These are phyloP conservation scores for Actinostola sp. DNA, from an alignment of 92 coral and sea anemone genomes.

Conservation along the genomic window DNA sequence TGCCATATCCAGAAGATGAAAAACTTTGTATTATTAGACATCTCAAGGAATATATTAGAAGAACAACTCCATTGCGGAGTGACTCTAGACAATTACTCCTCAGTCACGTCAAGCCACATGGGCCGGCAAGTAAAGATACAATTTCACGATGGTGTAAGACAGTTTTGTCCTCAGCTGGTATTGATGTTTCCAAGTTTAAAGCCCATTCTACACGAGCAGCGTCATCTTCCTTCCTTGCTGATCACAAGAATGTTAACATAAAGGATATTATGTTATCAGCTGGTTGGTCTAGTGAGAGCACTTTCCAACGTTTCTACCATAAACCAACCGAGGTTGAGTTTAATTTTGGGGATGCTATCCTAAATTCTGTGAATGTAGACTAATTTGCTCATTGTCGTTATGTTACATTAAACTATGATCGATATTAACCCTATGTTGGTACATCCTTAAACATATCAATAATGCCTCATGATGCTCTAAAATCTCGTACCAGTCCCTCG, in stretches of 20 bases:
- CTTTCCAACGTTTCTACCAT: conserved; percentile 39
- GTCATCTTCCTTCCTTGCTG: conserved; percentile 25
- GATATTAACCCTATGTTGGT: too few species aligned
- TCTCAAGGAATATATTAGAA: too few species aligned
- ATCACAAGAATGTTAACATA: conserved; percentile 22
- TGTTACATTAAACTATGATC: too few species aligned
- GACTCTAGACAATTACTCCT: conserved; percentile 21
- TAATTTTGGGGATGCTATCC: conserved; percentile 28
- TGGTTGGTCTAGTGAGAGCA: conserved; percentile 56
- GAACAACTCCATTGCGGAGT: too few species aligned
- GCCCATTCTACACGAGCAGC: conserved; percentile 49
- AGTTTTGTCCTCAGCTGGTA: conserved; percentile 20
- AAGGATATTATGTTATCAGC: conserved; percentile 54
- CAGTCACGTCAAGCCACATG: conserved; percentile 41
- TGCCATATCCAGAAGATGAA: too few species aligned
- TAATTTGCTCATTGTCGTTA: too few species aligned
- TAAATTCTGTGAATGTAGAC: neutral
- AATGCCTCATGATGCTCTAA: too few species aligned
- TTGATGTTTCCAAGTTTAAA: conserved; percentile 31
- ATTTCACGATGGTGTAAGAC: conserved; percentile 42
- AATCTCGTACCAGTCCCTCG: too few species aligned
- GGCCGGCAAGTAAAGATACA: conserved; percentile 38
- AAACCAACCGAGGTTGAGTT: conserved; percentile 23
- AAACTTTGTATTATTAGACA: too few species aligned
- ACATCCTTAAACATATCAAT: too few species aligned